Base-by-base conservation (phyloP, 2,797 vertebrate species). In the Gymnopithys bicolor region DNA sequence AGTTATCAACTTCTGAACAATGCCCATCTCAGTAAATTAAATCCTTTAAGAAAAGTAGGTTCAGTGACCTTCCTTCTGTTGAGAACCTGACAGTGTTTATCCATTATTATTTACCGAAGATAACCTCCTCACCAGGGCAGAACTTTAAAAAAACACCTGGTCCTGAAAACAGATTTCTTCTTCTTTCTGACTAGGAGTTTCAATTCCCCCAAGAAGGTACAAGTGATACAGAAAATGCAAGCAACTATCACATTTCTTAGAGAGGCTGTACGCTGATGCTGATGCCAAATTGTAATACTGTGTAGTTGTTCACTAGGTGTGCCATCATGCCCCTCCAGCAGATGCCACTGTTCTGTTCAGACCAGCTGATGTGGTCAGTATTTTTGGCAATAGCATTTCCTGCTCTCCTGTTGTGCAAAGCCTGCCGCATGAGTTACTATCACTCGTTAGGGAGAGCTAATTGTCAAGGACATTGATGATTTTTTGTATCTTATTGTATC, bases 51-150 rank as follows among this genome's bases (percentile, higher is more conserved):
- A 88, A 58, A 11, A 62, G n/a, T 39, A 86, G 58, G 56, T 67
- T 89, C 28, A 56, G 49, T 48, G 93, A 84, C 95, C 68, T 82
- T 82, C 39, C 22, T 78, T 89, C 46, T 86, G 49, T 88, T 76
- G 51, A 95, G 66, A 89, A 59, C 22, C 30, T 78, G 27, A 48
- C 46, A 59, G 39, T 93, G 62, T 86, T 90, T 95, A 76, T 90
- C 75, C 9, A 4, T 76, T 95, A 43, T 78, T 95, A 21, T 96
- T 93, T 95, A 83, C 87, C 15, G 13, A 79, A 95, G 92, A 94
- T 96, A 96, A 95, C 82, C 71, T 84, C 85, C 62, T 83, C 68
- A 90, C 45, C 45, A 64, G 70, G 30, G 24, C 74, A 83, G 27
- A 66, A 41, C 58, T 89, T 90, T 88, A 95, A 87, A 25, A 25